phyloP scores from a whole-genome alignment of 2,113 vertebrate species.

The Sarotherodon lohbergeri region DNA sequence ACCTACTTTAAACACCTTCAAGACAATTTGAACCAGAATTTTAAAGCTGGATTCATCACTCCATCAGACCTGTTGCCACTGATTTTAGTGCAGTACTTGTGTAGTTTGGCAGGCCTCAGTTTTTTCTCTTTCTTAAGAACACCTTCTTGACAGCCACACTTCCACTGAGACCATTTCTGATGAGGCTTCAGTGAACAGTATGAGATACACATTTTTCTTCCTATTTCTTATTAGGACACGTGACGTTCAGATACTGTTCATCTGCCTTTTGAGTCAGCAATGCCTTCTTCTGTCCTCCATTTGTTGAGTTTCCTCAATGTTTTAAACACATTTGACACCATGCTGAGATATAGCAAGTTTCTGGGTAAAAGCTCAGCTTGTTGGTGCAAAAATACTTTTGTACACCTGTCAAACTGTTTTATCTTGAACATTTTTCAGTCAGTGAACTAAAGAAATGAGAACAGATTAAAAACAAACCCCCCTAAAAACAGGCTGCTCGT shows the following conservation, averaged over 20 bases:
- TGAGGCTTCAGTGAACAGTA: background rate
- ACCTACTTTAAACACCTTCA: background rate
- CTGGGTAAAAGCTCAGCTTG: background rate
- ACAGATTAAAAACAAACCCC: background rate
- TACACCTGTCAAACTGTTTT: background rate
- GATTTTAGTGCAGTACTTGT: background rate
- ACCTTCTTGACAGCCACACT: background rate
- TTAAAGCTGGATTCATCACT: background rate
- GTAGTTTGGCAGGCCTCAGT: background rate
- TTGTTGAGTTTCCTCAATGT: background rate
- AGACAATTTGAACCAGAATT: background rate
- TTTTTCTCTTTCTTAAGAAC: background rate
- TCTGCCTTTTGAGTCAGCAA: background rate
- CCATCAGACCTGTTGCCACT: background rate
- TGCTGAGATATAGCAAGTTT: background rate
- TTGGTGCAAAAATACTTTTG: background rate
- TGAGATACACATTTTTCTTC: background rate
- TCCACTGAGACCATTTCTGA: background rate
- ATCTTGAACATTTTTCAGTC: background rate
- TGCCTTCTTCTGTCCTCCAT: background rate
- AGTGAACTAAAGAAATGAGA: background rate
- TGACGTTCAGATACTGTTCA: background rate
- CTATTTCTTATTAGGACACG: background rate
- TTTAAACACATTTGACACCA: background rate
- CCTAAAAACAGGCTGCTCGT: background rate